Evolutionary conservation across 2,797 vertebrate genomes (phyloP).

Genomic region (Sorex maritimensis): DNA sequence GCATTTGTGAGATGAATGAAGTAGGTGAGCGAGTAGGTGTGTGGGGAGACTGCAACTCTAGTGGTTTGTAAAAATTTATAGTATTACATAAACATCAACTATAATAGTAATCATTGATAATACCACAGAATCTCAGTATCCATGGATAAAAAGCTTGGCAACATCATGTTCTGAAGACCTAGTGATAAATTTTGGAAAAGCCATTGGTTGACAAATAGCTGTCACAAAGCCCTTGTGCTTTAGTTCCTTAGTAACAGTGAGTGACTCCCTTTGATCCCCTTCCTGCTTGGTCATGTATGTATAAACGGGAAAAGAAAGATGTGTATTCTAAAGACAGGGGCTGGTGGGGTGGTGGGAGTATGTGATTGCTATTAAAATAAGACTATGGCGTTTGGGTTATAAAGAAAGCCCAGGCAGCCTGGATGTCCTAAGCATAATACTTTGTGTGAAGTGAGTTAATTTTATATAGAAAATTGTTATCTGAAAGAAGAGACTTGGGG

Average conservation of each 20-base stretch:
- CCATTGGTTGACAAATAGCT: constrained; percentile 2
- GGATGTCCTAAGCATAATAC: background rate
- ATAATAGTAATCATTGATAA: background rate
- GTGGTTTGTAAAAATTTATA: constrained; percentile 51
- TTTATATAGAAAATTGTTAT: constrained; percentile 54
- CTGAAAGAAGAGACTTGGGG: background rate
- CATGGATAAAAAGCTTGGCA: background rate
- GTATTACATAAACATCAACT: constrained; percentile 12
- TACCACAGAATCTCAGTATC: background rate
- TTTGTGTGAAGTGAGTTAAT: background rate
- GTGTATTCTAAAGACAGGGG: constrained; percentile 24
- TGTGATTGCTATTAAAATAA: constrained; percentile 41
- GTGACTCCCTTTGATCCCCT: background rate
- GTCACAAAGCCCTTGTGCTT: background rate
- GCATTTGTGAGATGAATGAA: constrained; percentile 31
- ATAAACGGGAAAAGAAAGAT: background rate
- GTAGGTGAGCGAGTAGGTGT: background rate
- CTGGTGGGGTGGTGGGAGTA: no score
- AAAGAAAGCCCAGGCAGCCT: background rate
- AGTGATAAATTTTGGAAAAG: constrained; percentile 31
- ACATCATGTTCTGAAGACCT: constrained; percentile 12
- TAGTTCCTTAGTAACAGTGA: background rate
- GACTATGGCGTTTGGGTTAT: background rate
- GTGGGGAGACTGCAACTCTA: background rate
- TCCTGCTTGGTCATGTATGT: background rate